These are phyloP conservation scores for Hofmannophila pseudospretella DNA, from an alignment of 2,888 invertebrate genomes.

Conservation along the genomic window DNA sequence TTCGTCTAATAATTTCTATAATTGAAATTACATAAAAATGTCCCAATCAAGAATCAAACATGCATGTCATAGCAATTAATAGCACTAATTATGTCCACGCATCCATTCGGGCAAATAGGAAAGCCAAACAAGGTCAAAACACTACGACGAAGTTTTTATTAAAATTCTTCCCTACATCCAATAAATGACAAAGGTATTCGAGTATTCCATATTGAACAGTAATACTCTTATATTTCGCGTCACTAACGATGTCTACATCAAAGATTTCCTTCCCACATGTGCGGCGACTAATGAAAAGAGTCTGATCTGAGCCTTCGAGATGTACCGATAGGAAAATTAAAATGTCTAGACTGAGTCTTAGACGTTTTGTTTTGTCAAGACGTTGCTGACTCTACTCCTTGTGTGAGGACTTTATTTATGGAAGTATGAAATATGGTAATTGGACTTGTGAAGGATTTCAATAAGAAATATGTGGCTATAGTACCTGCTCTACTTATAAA, in stretches of 20 bases:
- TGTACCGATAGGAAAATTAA: conserved; percentile 73
- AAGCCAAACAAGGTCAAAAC: no score
- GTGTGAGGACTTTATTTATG: conserved; percentile 29
- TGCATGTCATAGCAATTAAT: no score
- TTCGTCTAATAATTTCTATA: no score
- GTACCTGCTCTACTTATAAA: not conserved
- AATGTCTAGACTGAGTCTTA: conserved; percentile 68
- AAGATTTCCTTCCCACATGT: conserved; percentile 65
- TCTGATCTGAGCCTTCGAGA: conserved; percentile 53
- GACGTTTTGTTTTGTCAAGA: conserved; percentile 54
- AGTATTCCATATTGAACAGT: conserved; percentile 24
- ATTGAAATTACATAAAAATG: no score
- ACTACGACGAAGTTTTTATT: no score
- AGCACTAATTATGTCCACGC: no score
- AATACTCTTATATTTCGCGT: conserved; percentile 50
- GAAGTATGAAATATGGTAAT: conserved; percentile 38
- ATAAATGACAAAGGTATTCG: conserved; percentile 1
- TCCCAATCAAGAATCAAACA: no score
- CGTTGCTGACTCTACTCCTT: conserved; percentile 16
- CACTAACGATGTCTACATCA: conserved; percentile 66
- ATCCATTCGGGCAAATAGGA: no score
- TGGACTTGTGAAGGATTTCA: conserved; percentile 4
- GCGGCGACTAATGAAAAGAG: conserved; percentile 63
- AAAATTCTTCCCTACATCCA: not conserved
- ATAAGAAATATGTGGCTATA: not conserved